phyloP scores from a whole-genome alignment of 92 coral and sea anemone species.

The Palythoa grandiflora region DNA sequence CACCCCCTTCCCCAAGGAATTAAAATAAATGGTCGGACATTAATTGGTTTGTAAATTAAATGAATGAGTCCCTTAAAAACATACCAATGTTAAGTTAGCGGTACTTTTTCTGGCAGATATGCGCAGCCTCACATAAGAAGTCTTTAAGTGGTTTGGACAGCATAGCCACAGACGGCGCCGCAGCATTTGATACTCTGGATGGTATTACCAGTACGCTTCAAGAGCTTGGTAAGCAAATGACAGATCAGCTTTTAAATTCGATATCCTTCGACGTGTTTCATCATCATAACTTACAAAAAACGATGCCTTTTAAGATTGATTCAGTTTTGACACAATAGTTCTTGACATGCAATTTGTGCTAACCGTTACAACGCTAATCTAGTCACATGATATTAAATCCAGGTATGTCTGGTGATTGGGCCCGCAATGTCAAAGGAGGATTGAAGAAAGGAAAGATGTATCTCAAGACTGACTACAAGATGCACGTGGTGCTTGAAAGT shows the following conservation, averaged over 20 bases:
- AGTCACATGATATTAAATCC: neutral
- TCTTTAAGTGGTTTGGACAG: slow-evolving; percentile 14
- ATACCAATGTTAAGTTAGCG: slow-evolving; percentile 6
- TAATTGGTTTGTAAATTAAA: slow-evolving; percentile 10
- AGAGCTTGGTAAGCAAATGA: slow-evolving; percentile 35
- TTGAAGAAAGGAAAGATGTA: slow-evolving; percentile 37
- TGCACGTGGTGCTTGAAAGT: slow-evolving; percentile 43
- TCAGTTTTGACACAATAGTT: slow-evolving; percentile 16
- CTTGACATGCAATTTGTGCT: slow-evolving; percentile 13
- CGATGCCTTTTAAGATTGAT: slow-evolving; percentile 12
- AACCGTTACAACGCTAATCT: slow-evolving; percentile 3
- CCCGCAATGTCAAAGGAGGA: slow-evolving; percentile 1
- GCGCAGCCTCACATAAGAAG: slow-evolving; percentile 26
- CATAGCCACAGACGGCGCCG: slow-evolving; percentile 34
- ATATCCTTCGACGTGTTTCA: slow-evolving; percentile 17
- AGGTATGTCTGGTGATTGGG: slow-evolving; percentile 43
- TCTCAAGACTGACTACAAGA: slow-evolving; percentile 47
- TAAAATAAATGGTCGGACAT: slow-evolving; percentile 14
- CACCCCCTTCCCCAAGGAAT: slow-evolving; percentile 26
- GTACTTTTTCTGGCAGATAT: slow-evolving; percentile 3
- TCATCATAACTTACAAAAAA: slow-evolving; percentile 30
- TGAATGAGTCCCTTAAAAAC: neutral
- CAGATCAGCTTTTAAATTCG: slow-evolving; percentile 26
- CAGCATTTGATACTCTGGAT: slow-evolving; percentile 48
- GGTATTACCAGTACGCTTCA: slow-evolving; percentile 31